Evolutionary conservation across 2,113 vertebrate genomes (phyloP).

Genomic region (Rhinichthys klamathensis): DNA sequence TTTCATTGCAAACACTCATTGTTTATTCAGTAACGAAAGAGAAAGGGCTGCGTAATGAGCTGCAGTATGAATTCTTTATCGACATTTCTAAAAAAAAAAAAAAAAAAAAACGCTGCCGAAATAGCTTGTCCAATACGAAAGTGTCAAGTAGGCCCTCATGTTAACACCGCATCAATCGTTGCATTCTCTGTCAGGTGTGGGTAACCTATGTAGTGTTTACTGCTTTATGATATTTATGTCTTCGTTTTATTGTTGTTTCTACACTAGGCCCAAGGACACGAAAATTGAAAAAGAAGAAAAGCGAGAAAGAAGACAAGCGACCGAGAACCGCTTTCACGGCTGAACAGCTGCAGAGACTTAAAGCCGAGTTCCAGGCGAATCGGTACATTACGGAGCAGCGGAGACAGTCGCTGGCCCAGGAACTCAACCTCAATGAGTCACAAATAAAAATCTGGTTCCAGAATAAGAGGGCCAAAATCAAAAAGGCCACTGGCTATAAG

Average conservation of each 20-base stretch:
- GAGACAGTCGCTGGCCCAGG: conserved; percentile 87
- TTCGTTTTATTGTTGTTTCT: conserved; percentile 77
- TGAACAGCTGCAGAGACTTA: conserved; percentile 91
- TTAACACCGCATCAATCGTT: neutral
- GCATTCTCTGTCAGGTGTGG: neutral
- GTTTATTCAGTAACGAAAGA: neutral
- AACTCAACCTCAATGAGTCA: conserved; percentile 91
- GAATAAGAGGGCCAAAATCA: conserved; percentile 91
- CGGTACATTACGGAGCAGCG: conserved; percentile 92
- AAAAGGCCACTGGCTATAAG: conserved; percentile 89
- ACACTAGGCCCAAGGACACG: conserved; percentile 95
- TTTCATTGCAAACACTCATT: neutral
- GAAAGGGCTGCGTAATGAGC: neutral
- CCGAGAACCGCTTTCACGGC: conserved; percentile 91
- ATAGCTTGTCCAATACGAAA: neutral
- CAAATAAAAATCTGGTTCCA: conserved; percentile 96
- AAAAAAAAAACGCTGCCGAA: neutral
- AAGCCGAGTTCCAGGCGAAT: conserved; percentile 90
- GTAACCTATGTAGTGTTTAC: conserved; percentile 5
- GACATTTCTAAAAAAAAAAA: conserved; percentile 10
- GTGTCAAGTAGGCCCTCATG: neutral
- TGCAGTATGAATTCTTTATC: conserved; percentile 3
- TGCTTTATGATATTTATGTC: conserved; percentile 69
- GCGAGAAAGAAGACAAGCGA: conserved; percentile 90
- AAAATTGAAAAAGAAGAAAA: conserved; percentile 97